Base-by-base conservation (phyloP, 2,797 vertebrate genomes). In the Anabacerthia variegaticeps region DNA sequence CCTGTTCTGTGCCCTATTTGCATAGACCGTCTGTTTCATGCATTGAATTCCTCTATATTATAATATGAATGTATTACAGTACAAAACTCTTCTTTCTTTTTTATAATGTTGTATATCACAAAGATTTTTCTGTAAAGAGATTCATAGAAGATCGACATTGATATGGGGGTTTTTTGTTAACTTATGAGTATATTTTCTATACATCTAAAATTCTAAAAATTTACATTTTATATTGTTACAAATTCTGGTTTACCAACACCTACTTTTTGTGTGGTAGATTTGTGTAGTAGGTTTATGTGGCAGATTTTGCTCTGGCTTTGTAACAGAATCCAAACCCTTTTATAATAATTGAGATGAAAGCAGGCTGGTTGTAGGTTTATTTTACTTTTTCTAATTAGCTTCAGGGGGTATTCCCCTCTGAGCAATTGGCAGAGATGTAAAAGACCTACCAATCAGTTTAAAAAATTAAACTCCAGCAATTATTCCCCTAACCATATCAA, bases 381-480 rank as follows among this genome's bases (percentile, higher is more conserved):
- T 94, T 94, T 89, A 37, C 55, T n/a, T 79, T 18, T 91, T 89
- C 61, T 74, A 92, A 82, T 93, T 95, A 91, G 39, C 59, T 94
- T 41, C 73, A 65, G 30, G 58, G 14, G 6, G 8, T 43, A 73
- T 56, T 91, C 16, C 83, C 16, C 59, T 77, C 34, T 48, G 19
- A 93, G 36, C 10, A 92, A 74, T n/a, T 89, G n/a, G 73, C 24
- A 93, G 26, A 79, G 48, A 90, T 51, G n/a, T 56, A 86, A 37
- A 80, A 67, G 41, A 82, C 24, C n/a, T 81, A 81, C 24, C 5
- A 89, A 66, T 66, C 4, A 19, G 52, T 78, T 88, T 26, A 72
- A 91, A 96, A 77, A 92, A 71, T 43, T 67, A 76, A 96, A 92
- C 27, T 62, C 28, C 24, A 76, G 17, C 12, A 75, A 73, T 89